Conservation (phyloP, 2,888 invertebrate species). For the Acanthosepion esculentum region DNA sequence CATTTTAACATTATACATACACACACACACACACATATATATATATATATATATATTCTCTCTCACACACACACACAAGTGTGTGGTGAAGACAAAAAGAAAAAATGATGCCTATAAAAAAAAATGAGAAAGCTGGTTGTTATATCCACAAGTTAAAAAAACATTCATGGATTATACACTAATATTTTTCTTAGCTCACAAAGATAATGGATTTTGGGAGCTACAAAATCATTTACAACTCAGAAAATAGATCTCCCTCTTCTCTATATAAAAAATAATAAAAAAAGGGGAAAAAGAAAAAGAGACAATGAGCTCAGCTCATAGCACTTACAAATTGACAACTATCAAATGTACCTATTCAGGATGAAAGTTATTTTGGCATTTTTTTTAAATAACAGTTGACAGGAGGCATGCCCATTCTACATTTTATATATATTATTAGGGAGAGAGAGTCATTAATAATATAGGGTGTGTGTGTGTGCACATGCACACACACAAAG, state of each 20-base stretch:
- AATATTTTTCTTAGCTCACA: constrained; percentile 33
- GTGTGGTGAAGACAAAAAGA: no score
- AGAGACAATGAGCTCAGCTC: neutral
- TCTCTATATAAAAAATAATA: neutral
- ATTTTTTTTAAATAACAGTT: neutral
- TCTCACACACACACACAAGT: no score
- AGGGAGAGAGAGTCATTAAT: no score
- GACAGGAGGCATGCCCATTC: neutral
- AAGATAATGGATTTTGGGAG: neutral
- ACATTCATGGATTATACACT: neutral
- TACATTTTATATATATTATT: neutral
- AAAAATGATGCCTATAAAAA: no score
- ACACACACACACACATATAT: no score
- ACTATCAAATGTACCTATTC: neutral
- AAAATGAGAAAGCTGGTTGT: neutral
- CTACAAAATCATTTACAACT: neutral
- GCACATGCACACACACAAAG: neutral
- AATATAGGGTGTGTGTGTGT: no score
- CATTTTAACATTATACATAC: neutral
- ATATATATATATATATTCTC: no score
- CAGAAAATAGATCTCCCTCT: neutral
- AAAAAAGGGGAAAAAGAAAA: neutral
- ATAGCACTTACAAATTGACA: neutral
- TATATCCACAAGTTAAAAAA: neutral
- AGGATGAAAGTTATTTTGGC: neutral